Base-by-base conservation (phyloP, 1,140 invertebrate species). In the Frieseomelitta varia region DNA sequence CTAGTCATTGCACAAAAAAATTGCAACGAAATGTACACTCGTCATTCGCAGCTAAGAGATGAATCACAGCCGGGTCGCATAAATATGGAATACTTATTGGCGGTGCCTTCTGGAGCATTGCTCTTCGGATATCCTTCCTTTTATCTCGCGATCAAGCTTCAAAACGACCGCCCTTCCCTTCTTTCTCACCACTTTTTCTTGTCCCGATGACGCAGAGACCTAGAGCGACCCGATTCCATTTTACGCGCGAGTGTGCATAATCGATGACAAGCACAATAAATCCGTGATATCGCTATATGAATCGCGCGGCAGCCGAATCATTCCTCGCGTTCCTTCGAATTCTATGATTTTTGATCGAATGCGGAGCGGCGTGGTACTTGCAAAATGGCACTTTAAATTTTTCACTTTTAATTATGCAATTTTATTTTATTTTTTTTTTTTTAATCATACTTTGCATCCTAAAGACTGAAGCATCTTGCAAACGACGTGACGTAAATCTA, bases 181-280 rank as follows among this genome's bases (percentile, higher is more conserved):
- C 61, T n/a, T 61, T 19, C 21, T 30, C n/a, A n/a, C 1, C 27
- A 2, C 4, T 69, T n/a, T 24, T 8, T 61, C 27, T 51, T 34
- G 1, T 55, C 27, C 17, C 47, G 53, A 47, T 34, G 39, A 47
- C 39, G 39, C 39, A 10, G 8, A 47, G n/a, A 24, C 24, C 34
- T 19, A 17, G 53, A 56, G 39, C 53, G 83, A 85, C 83, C 83
- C 67, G 84, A 34, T 84, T 88, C 58, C 47, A 84, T 89, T 84
- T 89, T 73, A 88, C 77, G 61, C 61, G 80, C 78, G 81, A 77
- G 77, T 78, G 73, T 74, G 88, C 87, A 86, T 89, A 89, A 89
- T 89, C 88, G 79, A 89, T 34, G 63, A 88, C 80, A 77, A 76
- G 79, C 63, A 69, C 83, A 78, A 86, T 86, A 89, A 89, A 89